Conservation (phyloP, 23 tunicate genomes). For the Ascidia mentula region DNA sequence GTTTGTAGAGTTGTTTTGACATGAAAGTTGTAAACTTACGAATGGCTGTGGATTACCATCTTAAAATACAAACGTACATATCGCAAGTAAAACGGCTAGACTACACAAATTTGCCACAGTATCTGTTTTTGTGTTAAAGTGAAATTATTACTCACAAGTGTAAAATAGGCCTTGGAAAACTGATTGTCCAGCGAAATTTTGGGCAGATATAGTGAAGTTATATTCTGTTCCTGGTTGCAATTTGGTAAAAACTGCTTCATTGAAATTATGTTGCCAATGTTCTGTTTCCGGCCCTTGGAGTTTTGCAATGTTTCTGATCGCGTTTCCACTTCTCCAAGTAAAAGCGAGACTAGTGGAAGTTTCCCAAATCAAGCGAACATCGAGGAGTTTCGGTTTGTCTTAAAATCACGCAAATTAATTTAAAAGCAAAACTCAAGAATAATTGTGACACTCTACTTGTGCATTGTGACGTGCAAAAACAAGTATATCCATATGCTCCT, state of each 20-base stretch:
- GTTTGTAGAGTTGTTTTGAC: neutral
- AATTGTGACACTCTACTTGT: neutral
- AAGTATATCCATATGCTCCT: neutral
- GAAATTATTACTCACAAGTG: neutral
- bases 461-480: neutral
- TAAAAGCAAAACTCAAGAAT: neutral
- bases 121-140: neutral
- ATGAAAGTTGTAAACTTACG: too few species aligned
- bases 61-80: too few species aligned
- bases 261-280: neutral
- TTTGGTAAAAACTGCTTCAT: neutral
- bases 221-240: neutral
- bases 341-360: neutral
- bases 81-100: too few species aligned
- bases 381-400: too few species aligned
- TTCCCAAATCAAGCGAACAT: neutral
- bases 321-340: conserved; percentile 3
- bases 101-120: neutral
- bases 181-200: neutral
- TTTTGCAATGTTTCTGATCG: neutral
- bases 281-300: neutral
- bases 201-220: neutral
- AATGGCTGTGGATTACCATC: too few species aligned
- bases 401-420: neutral
- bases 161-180: neutral